These are phyloP conservation scores for Acanthornis magna DNA, from an alignment of 2,797 vertebrate species.

Conservation along the genomic window DNA sequence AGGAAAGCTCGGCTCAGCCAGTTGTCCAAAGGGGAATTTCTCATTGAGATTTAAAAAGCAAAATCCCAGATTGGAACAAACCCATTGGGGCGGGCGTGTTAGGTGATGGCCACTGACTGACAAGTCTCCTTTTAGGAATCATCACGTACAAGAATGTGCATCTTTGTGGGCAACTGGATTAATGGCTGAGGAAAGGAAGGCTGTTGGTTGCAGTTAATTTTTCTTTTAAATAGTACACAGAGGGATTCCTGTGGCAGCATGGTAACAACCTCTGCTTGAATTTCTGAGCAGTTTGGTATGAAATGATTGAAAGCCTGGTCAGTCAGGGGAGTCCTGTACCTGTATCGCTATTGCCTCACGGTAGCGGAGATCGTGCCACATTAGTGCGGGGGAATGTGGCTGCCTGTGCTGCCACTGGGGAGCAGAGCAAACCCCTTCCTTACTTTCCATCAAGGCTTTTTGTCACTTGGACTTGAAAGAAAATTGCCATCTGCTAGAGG, in stretches of 20 bases:
- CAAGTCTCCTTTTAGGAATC: conserved; percentile 22
- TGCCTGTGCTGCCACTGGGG: neutral
- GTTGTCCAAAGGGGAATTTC: conserved; percentile 58
- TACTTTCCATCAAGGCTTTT: neutral
- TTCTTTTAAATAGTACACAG: conserved; percentile 6
- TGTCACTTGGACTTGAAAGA: conserved; percentile 43
- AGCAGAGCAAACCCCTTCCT: neutral
- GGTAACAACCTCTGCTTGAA: neutral
- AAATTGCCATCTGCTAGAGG: conserved; percentile 33
- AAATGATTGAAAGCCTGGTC: neutral
- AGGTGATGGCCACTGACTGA: conserved; percentile 29
- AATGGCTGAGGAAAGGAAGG: conserved; percentile 12
- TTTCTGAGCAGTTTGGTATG: neutral
- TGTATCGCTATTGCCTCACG: neutral
- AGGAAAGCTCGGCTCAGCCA: conserved; percentile 58
- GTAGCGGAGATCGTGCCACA: neutral
- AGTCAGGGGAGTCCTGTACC: neutral
- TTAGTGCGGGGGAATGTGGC: neutral
- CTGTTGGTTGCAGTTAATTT: conserved; percentile 38
- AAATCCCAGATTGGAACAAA: conserved; percentile 52
- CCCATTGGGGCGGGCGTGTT: neutral
- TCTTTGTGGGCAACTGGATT: neutral
- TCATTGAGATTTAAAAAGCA: conserved; percentile 57
- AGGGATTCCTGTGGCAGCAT: neutral
- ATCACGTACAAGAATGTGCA: neutral